Evolutionary conservation across 2,888 invertebrate genomes (phyloP).

Genomic region (Phymatocera aterrima): DNA sequence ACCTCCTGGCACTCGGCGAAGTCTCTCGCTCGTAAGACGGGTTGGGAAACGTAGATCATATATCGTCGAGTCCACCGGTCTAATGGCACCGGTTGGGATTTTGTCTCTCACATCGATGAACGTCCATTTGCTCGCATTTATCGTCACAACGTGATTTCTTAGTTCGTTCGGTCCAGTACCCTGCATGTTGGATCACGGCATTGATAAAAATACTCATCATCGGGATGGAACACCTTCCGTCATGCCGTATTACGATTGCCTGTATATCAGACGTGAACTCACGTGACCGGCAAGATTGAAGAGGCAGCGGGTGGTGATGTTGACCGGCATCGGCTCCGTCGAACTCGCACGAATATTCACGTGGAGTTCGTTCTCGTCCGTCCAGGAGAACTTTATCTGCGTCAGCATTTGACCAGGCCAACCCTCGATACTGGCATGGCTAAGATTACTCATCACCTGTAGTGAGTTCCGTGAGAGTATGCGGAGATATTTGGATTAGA

Average conservation of each 20-base stretch:
- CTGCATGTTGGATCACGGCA: slow-evolving; percentile 56
- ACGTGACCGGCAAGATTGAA: slow-evolving; percentile 81
- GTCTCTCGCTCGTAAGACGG: slow-evolving; percentile 67
- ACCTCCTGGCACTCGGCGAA: slow-evolving; percentile 69
- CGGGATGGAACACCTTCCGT: neutral
- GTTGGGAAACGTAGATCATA: slow-evolving; percentile 76
- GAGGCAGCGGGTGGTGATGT: slow-evolving; percentile 78
- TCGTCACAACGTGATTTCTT: slow-evolving; percentile 68
- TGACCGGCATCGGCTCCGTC: slow-evolving; percentile 76
- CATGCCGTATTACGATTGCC: neutral
- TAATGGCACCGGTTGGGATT: slow-evolving; percentile 68
- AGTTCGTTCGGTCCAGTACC: slow-evolving; percentile 68
- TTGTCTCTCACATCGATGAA: slow-evolving; percentile 69
- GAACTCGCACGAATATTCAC: slow-evolving; percentile 77
- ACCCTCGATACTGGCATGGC: slow-evolving; percentile 76
- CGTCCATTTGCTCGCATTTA: slow-evolving; percentile 75
- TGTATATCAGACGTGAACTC: slow-evolving; percentile 55
- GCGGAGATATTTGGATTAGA: slow-evolving; percentile 7
- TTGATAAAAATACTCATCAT: neutral
- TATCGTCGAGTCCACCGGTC: slow-evolving; percentile 66
- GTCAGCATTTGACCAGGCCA: slow-evolving; percentile 77
- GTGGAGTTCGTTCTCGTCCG: slow-evolving; percentile 75
- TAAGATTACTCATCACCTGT: slow-evolving; percentile 74
- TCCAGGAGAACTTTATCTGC: slow-evolving; percentile 76
- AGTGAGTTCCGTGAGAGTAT: neutral